Evolutionary conservation across 2,888 invertebrate species (phyloP).

Genomic region (Camptogramma bilineatum): DNA sequence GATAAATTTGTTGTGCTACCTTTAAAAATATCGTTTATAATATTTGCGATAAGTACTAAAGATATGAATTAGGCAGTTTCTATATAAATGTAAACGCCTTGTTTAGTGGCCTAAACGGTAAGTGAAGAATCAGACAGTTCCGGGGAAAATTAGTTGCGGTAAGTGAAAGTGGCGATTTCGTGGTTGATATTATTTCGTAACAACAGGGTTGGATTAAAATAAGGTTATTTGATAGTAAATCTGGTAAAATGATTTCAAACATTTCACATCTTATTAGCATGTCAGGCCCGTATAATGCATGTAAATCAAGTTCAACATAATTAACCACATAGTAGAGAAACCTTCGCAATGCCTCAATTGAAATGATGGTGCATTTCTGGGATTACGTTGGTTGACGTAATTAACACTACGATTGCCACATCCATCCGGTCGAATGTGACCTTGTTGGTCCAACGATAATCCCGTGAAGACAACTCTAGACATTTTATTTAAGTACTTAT

Average conservation of each 20-base stretch:
- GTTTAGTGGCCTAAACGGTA: background rate
- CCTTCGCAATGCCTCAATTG: slow-evolving; percentile 42
- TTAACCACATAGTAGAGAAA: slow-evolving; percentile 25
- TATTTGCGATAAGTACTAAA: no score
- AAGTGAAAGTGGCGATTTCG: slow-evolving; percentile 49
- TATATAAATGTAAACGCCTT: background rate
- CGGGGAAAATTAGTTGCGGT: slow-evolving; percentile 48
- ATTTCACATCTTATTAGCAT: background rate
- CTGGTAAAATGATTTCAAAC: background rate
- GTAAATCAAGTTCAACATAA: slow-evolving; percentile 30
- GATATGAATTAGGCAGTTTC: background rate
- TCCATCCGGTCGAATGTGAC: slow-evolving; percentile 55
- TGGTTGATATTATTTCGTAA: slow-evolving; percentile 41
- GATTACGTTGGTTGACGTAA: slow-evolving; percentile 66
- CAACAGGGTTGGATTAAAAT: background rate
- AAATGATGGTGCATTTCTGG: slow-evolving; percentile 62
- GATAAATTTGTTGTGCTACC: no score
- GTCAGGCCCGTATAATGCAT: slow-evolving; percentile 6
- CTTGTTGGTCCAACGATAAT: slow-evolving; percentile 48
- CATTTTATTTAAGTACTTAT: background rate
- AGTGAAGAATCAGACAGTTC: slow-evolving; percentile 3
- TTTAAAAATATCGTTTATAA: no score
- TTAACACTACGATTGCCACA: slow-evolving; percentile 59
- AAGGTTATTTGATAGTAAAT: background rate
- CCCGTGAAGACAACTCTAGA: slow-evolving; percentile 8